Evolutionary conservation across 2,888 invertebrate species (phyloP).

Genomic region (Sinohyriopsis cumingii): DNA sequence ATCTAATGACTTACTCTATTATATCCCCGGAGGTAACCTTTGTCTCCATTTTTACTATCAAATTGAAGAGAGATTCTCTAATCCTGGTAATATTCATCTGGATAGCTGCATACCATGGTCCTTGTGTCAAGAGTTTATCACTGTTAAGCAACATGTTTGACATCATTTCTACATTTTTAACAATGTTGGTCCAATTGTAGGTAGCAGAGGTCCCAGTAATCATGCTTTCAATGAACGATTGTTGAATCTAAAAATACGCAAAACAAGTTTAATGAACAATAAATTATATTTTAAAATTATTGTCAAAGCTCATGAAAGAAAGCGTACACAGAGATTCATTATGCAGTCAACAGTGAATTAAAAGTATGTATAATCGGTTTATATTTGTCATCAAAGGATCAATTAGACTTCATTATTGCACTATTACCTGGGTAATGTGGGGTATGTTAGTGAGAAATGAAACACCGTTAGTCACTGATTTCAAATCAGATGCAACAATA

Average conservation of each 20-base stretch:
- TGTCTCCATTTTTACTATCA: not conserved
- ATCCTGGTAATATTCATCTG: constrained; percentile 14
- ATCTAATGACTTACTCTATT: too few relatives aligned
- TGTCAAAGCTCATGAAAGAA: too few relatives aligned
- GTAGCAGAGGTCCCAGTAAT: not conserved
- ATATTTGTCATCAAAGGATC: too few relatives aligned
- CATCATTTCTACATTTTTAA: constrained; percentile 19
- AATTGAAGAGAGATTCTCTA: constrained; percentile 3
- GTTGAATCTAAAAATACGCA: constrained; percentile 11
- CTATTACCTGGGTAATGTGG: too few relatives aligned
- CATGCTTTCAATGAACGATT: not conserved
- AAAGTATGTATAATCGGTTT: too few relatives aligned
- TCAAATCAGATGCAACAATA: too few relatives aligned
- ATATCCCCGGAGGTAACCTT: not conserved
- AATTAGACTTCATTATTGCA: too few relatives aligned
- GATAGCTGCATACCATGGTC: constrained; percentile 8
- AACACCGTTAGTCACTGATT: too few relatives aligned
- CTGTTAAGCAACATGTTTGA: constrained; percentile 12
- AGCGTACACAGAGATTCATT: too few relatives aligned
- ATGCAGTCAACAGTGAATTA: too few relatives aligned
- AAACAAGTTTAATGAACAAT: not conserved
- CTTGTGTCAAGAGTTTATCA: not conserved
- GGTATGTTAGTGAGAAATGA: too few relatives aligned
- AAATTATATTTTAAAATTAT: not conserved
- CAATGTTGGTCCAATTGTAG: constrained; percentile 24